Conservation (phyloP, 1,140 invertebrate species). For the Mercenaria mercenaria region DNA sequence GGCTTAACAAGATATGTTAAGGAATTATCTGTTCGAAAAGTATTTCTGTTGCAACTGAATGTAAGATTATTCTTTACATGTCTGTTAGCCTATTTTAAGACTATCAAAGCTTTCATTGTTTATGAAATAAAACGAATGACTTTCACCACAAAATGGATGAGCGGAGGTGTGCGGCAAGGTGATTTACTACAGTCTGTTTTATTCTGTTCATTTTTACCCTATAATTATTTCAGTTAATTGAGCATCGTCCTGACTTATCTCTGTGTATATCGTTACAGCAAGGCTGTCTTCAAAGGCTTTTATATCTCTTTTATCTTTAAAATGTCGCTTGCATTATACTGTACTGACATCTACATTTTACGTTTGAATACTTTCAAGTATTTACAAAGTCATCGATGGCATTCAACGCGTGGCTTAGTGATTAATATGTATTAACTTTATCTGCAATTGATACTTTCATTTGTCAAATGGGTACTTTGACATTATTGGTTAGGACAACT, state of each 20-base stretch:
- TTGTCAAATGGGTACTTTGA: background rate
- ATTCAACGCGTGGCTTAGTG: background rate
- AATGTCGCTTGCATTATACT: slow-evolving; percentile 1
- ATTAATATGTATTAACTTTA: slow-evolving; percentile 7
- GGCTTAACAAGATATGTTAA: no score
- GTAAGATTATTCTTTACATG: no score
- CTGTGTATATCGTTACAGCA: slow-evolving; percentile 25
- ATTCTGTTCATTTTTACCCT: slow-evolving; percentile 4
- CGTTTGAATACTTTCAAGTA: slow-evolving; percentile 17
- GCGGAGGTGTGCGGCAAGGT: background rate
- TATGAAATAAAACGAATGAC: background rate
- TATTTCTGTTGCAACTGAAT: no score
- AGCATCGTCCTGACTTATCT: background rate
- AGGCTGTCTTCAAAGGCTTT: slow-evolving; percentile 15
- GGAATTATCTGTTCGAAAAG: no score
- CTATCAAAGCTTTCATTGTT: background rate
- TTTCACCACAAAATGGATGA: slow-evolving; percentile 14
- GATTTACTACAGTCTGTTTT: background rate
- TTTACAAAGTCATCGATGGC: background rate
- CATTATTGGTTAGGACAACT: background rate
- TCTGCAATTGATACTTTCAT: background rate
- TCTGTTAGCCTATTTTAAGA: background rate
- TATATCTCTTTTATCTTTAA: slow-evolving; percentile 24
- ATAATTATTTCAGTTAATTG: background rate
- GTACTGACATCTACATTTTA: slow-evolving; percentile 19